These are phyloP conservation scores for Telmatochromis bifrenatus DNA, from an alignment of 2,113 vertebrate species.

Conservation along the genomic window DNA sequence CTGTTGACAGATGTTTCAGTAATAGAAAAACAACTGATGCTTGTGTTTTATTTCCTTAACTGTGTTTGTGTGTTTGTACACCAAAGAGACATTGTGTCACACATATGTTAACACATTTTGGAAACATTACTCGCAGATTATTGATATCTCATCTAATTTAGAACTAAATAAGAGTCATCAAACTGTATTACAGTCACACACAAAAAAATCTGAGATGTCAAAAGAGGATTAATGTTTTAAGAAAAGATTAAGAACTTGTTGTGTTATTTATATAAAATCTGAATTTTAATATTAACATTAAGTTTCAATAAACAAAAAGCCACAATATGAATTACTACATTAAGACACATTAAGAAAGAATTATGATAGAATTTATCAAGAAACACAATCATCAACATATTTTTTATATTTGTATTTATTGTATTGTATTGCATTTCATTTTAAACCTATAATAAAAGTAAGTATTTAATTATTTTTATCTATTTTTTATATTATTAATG, in stretches of 20 bases:
- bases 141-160: background rate
- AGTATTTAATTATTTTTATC: background rate
- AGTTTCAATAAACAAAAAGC: background rate
- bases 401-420: background rate
- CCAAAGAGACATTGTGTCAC: background rate
- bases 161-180: background rate
- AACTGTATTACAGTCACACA: background rate
- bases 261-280: background rate
- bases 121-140: background rate
- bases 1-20: slow-evolving; percentile 42
- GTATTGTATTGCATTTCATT: background rate
- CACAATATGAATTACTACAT: background rate
- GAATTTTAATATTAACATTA: background rate
- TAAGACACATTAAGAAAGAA: background rate
- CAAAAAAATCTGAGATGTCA: background rate
- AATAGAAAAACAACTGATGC: slow-evolving; percentile 29
- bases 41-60: slow-evolving; percentile 10
- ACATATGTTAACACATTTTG: background rate
- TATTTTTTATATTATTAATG: background rate
- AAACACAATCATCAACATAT: background rate
- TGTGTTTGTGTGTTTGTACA: background rate
- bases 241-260: background rate
- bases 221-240: background rate
- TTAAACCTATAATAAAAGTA: background rate
- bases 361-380: background rate